Evolutionary conservation across 2,797 vertebrate genomes (phyloP).

Genomic region (Pachyuromys duprasi): DNA sequence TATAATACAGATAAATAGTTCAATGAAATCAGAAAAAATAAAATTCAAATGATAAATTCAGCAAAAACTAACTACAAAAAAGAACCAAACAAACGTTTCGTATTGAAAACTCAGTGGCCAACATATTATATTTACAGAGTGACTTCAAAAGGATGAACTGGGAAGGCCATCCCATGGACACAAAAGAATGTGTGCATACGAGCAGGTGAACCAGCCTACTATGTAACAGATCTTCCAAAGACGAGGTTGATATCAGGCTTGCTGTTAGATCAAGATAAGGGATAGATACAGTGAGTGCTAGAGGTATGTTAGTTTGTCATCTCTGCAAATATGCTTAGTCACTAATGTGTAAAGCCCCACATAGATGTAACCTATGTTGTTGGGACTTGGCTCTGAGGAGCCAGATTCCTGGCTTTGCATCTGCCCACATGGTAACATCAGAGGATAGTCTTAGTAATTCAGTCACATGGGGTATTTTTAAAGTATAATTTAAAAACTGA

Average conservation of each 20-base stretch:
- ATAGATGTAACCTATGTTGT: neutral
- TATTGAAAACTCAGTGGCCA: neutral
- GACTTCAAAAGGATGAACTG: neutral
- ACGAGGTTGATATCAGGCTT: neutral
- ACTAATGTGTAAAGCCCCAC: neutral
- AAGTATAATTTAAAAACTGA: neutral
- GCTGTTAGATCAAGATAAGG: neutral
- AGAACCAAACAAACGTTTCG: neutral
- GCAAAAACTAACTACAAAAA: neutral
- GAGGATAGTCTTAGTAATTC: neutral
- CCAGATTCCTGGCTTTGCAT: neutral
- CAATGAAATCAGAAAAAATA: neutral
- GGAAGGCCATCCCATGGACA: neutral
- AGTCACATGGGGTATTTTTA: neutral
- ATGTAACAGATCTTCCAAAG: neutral
- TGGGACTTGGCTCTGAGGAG: neutral
- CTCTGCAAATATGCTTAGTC: too few species aligned
- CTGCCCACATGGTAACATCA: neutral
- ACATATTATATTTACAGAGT: neutral
- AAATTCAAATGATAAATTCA: neutral
- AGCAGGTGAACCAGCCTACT: neutral
- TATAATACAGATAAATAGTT: neutral
- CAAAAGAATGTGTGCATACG: too few species aligned
- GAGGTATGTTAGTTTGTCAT: neutral
- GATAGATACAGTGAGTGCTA: neutral